phyloP scores from a whole-genome alignment of 2,888 invertebrate genomes.

The Leptogaster cylindrica region DNA sequence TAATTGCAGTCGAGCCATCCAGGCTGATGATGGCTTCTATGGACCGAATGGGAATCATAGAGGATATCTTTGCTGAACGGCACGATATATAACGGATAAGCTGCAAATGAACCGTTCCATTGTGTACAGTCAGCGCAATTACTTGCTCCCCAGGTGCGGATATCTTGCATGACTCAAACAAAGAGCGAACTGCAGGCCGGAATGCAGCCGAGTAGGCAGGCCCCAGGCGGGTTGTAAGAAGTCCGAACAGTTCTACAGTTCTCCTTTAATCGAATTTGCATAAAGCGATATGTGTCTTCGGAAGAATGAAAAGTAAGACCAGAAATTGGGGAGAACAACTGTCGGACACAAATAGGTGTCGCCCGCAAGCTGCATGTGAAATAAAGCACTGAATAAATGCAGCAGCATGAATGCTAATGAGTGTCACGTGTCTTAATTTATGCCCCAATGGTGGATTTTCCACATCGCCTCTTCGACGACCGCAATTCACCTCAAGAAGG shows the following conservation, averaged over 20 bases:
- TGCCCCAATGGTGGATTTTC: not conserved
- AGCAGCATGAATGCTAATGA: slow-evolving; percentile 18
- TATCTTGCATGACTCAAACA: not conserved
- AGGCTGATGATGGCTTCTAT: not conserved
- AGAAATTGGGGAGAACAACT: not conserved
- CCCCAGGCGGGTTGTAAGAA: no score
- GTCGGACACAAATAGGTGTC: slow-evolving; percentile 20
- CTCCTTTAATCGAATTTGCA: no score
- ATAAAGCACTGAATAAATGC: slow-evolving; percentile 23
- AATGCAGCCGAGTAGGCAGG: not conserved
- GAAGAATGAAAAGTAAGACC: not conserved
- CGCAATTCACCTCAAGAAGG: not conserved
- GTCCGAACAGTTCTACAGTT: no score
- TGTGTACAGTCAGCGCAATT: not conserved
- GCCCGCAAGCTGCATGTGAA: slow-evolving; percentile 21
- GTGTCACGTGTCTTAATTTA: slow-evolving; percentile 30
- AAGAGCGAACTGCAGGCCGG: not conserved
- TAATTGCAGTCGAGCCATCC: not conserved
- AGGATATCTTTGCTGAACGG: no score
- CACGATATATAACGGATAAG: not conserved
- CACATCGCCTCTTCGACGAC: not conserved
- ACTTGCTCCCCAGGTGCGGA: not conserved
- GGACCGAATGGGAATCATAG: no score
- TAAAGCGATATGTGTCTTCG: slow-evolving; percentile 16
- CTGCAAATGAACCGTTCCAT: slow-evolving; percentile 11